Percentiles rank a stretch among this genome's conserved stretches.
Evolutionary conservation across 2,797 vertebrate genomes (phyloP).

Genomic region (Diglossa cyanea): DNA sequence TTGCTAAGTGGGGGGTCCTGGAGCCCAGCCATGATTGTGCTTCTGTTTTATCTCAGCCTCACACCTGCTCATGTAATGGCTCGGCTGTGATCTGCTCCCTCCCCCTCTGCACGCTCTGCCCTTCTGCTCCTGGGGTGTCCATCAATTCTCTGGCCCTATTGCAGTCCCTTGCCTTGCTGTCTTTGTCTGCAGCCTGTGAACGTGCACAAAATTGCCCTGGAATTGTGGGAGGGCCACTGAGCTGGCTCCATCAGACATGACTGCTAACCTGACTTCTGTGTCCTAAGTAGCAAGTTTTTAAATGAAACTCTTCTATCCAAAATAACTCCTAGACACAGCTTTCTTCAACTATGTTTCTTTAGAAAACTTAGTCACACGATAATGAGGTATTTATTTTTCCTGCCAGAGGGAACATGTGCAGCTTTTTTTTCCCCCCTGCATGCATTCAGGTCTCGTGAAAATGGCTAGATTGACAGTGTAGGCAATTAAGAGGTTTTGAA

Average conservation of each 20-base stretch:
- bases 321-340: neutral
- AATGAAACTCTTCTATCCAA: neutral
- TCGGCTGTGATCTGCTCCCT: neutral
- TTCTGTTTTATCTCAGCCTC: slow-evolving; percentile 44
- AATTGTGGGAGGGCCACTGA: neutral
- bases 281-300: neutral
- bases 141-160: neutral
- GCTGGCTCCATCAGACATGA: accelerated
- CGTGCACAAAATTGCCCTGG: neutral
- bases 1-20: slow-evolving; percentile 40
- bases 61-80: slow-evolving; percentile 44
- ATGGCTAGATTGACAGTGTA: neutral
- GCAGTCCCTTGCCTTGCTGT: neutral
- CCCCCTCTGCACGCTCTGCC: neutral
- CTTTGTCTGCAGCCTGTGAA: neutral
- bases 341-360: neutral
- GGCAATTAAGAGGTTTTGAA: slow-evolving; percentile 29
- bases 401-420: neutral
- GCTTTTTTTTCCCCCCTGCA: neutral
- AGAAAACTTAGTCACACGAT: neutral
- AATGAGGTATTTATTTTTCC: neutral
- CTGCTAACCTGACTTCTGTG: neutral
- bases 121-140: neutral
- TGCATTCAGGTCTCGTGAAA: neutral
- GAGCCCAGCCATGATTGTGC: neutral